Conservation (phyloP, 1,140 invertebrate species). For the Bathynomus jamesi region DNA sequence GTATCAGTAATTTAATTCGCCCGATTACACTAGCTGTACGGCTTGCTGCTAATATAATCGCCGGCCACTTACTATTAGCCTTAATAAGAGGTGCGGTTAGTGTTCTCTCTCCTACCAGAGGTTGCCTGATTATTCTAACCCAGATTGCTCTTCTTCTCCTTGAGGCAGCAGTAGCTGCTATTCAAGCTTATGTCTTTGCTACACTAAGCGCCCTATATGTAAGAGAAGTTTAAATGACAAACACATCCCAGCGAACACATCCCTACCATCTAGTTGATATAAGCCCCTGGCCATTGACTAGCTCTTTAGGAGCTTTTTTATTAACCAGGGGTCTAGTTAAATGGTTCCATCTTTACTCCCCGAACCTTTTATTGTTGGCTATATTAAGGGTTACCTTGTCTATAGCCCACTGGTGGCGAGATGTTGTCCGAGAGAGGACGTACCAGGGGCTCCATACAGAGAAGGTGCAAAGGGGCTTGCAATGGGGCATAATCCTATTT, state of each 20-base stretch:
- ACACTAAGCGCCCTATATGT: conserved; percentile 48
- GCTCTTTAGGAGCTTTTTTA: conserved; percentile 44
- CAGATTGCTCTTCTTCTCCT: not conserved
- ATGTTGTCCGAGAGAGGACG: conserved; percentile 43
- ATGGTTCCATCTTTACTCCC: conserved; percentile 48
- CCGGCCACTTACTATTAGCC: conserved; percentile 54
- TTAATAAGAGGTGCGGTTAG: conserved; percentile 45
- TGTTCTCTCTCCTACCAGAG: not conserved
- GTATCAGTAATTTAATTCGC: conserved; percentile 50
- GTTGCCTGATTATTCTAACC: no score
- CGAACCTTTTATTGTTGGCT: conserved; percentile 45
- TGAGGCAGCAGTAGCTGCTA: conserved; percentile 41
- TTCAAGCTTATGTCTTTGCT: conserved; percentile 48
- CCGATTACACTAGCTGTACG: conserved; percentile 56
- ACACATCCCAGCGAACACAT: conserved; percentile 37
- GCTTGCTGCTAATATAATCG: conserved; percentile 60
- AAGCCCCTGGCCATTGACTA: conserved; percentile 51
- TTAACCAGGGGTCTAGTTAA: conserved; percentile 45
- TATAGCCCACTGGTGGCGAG: conserved; percentile 57
- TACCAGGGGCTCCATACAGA: conserved; percentile 46
- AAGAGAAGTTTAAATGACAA: conserved; percentile 45
- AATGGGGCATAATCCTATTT: conserved; percentile 55
- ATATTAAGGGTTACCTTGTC: conserved; percentile 46
- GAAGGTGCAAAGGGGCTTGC: conserved; percentile 43
- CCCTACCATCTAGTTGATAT: conserved; percentile 37